Percentiles rank a stretch among this genome's conserved stretches.
Conservation (phyloP, 2,797 vertebrate genomes). For the Champsocephalus gunnari region DNA sequence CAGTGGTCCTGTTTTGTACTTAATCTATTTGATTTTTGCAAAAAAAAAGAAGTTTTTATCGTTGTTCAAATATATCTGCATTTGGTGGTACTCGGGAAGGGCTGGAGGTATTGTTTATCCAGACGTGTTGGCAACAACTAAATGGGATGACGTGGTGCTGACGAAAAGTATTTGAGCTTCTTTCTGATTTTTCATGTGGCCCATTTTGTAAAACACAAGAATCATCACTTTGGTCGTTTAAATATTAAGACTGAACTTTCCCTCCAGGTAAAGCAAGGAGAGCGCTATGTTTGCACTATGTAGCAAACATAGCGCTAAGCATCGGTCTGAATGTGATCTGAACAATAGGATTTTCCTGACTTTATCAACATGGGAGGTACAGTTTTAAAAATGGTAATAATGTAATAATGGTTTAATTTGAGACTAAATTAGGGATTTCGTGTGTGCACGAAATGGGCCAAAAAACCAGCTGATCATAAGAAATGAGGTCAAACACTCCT, state of each 20-base stretch:
- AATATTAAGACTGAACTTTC: slow-evolving; percentile 46
- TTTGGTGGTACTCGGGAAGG: slow-evolving; percentile 74
- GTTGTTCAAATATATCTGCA: slow-evolving; percentile 71
- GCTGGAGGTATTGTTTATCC: slow-evolving; percentile 64
- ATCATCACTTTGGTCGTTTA: slow-evolving; percentile 42
- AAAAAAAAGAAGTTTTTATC: slow-evolving; percentile 68
- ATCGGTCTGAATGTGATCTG: slow-evolving; percentile 2
- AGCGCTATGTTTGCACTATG: slow-evolving; percentile 8
- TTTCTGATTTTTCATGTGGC: slow-evolving; percentile 40
- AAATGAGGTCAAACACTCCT: slow-evolving; percentile 48
- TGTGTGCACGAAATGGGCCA: slow-evolving; percentile 52
- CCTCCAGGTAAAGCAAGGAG: slow-evolving; percentile 26
- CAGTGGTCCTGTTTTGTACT: slow-evolving; percentile 84
- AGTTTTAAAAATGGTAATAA: slow-evolving; percentile 43
- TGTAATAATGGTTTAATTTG: slow-evolving; percentile 2
- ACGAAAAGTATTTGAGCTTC: slow-evolving; percentile 50
- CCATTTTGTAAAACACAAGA: slow-evolving; percentile 48
- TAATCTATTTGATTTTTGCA: slow-evolving; percentile 72
- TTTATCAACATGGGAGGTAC: slow-evolving; percentile 15
- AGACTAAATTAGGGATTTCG: slow-evolving; percentile 37
- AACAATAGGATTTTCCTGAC: slow-evolving; percentile 31
- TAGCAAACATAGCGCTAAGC: slow-evolving; percentile 10
- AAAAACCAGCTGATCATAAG: slow-evolving; percentile 28
- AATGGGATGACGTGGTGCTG: slow-evolving; percentile 50
- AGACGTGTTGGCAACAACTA: slow-evolving; percentile 49